Evolutionary conservation across 2,797 vertebrate genomes (phyloP).

Genomic region (Apogon talboti): DNA sequence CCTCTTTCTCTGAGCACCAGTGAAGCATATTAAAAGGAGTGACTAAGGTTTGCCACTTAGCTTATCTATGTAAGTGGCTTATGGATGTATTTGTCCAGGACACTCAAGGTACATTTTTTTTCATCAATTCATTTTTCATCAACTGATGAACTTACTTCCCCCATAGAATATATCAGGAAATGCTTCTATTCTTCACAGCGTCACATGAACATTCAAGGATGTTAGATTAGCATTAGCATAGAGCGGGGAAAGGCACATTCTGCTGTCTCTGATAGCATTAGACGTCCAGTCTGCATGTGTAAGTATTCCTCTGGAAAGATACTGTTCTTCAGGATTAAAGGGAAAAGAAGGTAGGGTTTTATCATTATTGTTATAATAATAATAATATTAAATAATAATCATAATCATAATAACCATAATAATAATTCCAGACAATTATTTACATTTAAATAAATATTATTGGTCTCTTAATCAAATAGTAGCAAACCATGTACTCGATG

Average conservation of each 20-base stretch:
- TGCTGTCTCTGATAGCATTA: slow-evolving; percentile 19
- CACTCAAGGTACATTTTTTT: slow-evolving; percentile 69
- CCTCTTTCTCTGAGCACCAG: slow-evolving; percentile 71
- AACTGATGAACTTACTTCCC: slow-evolving; percentile 68
- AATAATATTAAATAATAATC: too few relatives aligned
- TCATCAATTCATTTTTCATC: slow-evolving; percentile 80
- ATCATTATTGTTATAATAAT: background rate
- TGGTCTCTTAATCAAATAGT: too few relatives aligned
- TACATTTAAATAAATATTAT: background rate
- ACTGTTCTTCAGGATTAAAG: background rate
- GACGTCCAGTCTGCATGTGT: background rate
- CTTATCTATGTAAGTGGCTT: slow-evolving; percentile 81
- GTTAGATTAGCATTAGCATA: slow-evolving; percentile 48
- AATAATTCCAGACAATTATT: background rate
- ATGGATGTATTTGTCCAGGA: slow-evolving; percentile 80
- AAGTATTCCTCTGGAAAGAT: background rate
- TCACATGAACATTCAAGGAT: slow-evolving; percentile 15
- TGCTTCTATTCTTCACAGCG: slow-evolving; percentile 24
- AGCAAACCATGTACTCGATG: too few relatives aligned
- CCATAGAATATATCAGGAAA: slow-evolving; percentile 57
- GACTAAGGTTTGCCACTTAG: slow-evolving; percentile 79
- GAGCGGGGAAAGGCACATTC: slow-evolving; percentile 2
- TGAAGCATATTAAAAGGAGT: slow-evolving; percentile 79
- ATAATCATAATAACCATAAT: too few relatives aligned
- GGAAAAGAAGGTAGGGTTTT: background rate